These are phyloP conservation scores for Solen grandis DNA, from an alignment of 1,140 invertebrate species.

Conservation along the genomic window DNA sequence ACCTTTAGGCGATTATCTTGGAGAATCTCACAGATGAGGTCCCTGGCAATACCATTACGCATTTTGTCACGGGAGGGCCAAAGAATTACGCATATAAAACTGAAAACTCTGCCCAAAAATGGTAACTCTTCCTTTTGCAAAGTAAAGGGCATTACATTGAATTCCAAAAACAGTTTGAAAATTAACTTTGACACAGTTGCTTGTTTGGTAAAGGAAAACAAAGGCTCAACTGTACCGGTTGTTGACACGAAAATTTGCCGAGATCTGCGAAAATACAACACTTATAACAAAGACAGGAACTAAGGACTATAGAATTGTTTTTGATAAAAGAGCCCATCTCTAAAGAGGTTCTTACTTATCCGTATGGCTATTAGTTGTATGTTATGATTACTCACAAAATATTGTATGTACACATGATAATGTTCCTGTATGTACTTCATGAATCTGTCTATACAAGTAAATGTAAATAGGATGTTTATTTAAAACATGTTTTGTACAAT, in stretches of 20 bases:
- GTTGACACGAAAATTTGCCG: not conserved
- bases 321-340: conserved; percentile 12
- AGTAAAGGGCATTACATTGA: conserved; percentile 34
- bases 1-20: conserved; percentile 8
- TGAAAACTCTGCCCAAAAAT: not conserved
- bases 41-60: conserved; percentile 8
- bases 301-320: conserved; percentile 33
- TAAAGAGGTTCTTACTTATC: not conserved
- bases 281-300: not conserved
- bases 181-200: conserved; percentile 28
- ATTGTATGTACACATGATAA: too few relatives aligned
- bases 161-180: conserved; percentile 14
- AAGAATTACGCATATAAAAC: conserved; percentile 44
- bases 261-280: not conserved
- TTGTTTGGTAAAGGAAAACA: conserved; percentile 6
- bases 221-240: not conserved
- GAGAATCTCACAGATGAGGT: conserved; percentile 4
- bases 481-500: too few relatives aligned
- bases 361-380: conserved; percentile 19
- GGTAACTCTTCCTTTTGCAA: conserved; percentile 16
- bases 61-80: conserved; percentile 48
- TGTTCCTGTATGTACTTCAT: too few relatives aligned
- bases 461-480: too few relatives aligned
- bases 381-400: too few relatives aligned
- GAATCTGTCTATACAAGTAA: too few relatives aligned